A percentile compares a stretch with the other conserved stretches of the same genome.
These are phyloP conservation scores for Laothoe populi DNA, from an alignment of 2,888 invertebrate genomes.

Conservation along the genomic window DNA sequence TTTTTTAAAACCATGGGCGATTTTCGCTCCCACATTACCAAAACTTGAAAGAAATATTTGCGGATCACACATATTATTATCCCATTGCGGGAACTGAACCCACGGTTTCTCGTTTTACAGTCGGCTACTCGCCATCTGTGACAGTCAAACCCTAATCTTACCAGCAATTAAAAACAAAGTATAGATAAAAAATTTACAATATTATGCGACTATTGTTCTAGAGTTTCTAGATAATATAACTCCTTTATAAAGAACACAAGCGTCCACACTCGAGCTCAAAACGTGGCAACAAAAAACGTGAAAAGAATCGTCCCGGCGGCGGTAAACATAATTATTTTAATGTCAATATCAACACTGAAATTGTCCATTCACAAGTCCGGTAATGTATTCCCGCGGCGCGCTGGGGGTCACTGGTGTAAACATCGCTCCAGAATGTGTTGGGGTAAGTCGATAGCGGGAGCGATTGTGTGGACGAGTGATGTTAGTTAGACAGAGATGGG, in stretches of 20 bases:
- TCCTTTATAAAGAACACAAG: conserved; percentile 11
- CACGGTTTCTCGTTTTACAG: no score
- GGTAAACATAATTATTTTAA: conserved; percentile 72
- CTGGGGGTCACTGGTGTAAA: conserved; percentile 61
- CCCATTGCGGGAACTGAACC: no score
- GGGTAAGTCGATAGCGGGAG: conserved; percentile 28
- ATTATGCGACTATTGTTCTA: background rate
- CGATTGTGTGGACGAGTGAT: conserved; percentile 16
- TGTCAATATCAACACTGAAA: conserved; percentile 71
- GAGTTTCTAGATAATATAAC: background rate
- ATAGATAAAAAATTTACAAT: no score
- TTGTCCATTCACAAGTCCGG: conserved; percentile 69
- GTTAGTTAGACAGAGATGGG: background rate
- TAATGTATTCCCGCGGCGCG: conserved; percentile 66
- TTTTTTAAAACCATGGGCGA: no score
- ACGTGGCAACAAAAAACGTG: conserved; percentile 34
- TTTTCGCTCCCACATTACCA: no score
- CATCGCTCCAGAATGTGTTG: conserved; percentile 46
- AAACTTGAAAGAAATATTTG: no score
- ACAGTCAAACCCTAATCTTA: no score
- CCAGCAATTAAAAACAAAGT: no score
- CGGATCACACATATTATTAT: no score
- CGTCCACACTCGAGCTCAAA: conserved; percentile 3
- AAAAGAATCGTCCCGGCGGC: conserved; percentile 40
- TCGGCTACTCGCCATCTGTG: no score